Evolutionary conservation across 1,140 invertebrate species (phyloP).

Genomic region (Muscidifurax raptorellus): DNA sequence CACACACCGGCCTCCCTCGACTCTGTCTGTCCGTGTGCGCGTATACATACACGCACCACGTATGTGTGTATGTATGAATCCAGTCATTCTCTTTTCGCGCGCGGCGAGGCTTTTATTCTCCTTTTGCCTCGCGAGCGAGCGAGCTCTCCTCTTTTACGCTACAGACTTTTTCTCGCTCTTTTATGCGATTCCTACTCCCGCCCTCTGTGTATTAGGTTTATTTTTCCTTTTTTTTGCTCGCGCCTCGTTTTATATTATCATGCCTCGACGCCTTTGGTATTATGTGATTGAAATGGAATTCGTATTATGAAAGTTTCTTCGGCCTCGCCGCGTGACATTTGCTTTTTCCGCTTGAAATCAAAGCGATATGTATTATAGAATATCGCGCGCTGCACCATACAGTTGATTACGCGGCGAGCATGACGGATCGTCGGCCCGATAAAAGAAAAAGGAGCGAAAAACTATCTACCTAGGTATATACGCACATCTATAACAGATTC

Average conservation of each 20-base stretch:
- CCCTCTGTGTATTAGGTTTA: conserved; percentile 13
- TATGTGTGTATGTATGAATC: background rate
- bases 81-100: conserved; percentile 15
- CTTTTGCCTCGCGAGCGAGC: background rate
- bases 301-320: background rate
- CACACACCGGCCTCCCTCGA: background rate
- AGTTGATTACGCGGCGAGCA: background rate
- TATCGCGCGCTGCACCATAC: too few relatives aligned
- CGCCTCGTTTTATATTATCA: background rate
- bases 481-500: background rate
- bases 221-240: background rate
- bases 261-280: too few relatives aligned
- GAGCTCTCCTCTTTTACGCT: conserved; percentile 1
- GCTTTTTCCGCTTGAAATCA: too few relatives aligned
- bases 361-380: too few relatives aligned
- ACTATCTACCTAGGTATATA: background rate
- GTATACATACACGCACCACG: background rate
- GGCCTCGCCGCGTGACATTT: too few relatives aligned
- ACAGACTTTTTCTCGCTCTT: conserved; percentile 6
- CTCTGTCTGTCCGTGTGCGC: background rate
- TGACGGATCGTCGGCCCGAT: background rate
- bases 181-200: background rate
- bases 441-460: too few relatives aligned
- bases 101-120: background rate
- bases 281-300: background rate